Base-by-base conservation (phyloP, 2,888 invertebrate genomes). In the Belgica antarctica region DNA sequence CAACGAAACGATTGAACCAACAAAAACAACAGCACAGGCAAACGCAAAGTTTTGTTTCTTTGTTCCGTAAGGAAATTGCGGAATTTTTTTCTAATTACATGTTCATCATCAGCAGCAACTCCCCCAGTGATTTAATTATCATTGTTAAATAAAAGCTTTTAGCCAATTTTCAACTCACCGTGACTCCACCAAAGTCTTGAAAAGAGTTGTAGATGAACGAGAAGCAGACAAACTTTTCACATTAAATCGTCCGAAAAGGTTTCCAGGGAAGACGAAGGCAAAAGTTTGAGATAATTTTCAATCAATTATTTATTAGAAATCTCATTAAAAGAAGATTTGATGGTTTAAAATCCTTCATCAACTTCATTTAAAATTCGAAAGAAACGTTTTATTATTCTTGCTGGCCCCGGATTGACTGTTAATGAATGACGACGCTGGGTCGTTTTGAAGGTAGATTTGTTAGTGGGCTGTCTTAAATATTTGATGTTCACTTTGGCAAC, bases 271-370 rank as follows among this genome's bases (percentile, higher is more conserved):
- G 41, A 41, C 3, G 41, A 41, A n/a, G 41, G 41, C 41, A 52
- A 52, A 52, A 52, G 52, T 52, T 52, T 52, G 4, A 19, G 22
- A n/a, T 52, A 52, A 52, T 52, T 52, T 15, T 52, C 52, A 52
- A 52, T 52, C 52, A 52, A 52, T 52, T 52, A 52, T 52, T 52
- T 24, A 52, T 52, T 52, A 41, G 19, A n/a, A 8, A 12, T 24
- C 12, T 22, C 52, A 52, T 52, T 22, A 52, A 52, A 52, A 2
- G 22, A 3, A 24, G 52, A 52, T 52, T 52, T 22, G 52, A 52
- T 22, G 24, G 24, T 19, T 41, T 15, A 4, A 15, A n/a, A 41
- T 41, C 41, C 41, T 41, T 41, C 41, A n/a, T 41, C 10, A 52
- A 22, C 24, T 52, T 52, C 4, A 5, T 22, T 15, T 24, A 52